phyloP scores from a whole-genome alignment of 37 sponge, comb jelly and placozoan genomes.

The Dysidea cf. avara region DNA sequence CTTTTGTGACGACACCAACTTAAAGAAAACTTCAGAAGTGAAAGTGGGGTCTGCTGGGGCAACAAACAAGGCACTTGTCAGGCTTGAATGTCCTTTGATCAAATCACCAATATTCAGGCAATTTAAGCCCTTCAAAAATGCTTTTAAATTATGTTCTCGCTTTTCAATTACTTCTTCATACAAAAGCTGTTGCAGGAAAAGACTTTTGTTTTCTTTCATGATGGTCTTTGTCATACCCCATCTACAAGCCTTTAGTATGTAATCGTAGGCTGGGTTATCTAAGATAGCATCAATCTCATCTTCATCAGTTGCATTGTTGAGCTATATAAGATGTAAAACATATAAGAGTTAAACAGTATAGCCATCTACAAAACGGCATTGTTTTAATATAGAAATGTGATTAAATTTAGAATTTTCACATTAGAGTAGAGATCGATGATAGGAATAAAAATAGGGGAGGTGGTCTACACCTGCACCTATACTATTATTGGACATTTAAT shows the following conservation, averaged over 20 bases:
- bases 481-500: no score
- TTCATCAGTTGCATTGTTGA: background rate
- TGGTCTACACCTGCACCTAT: no score
- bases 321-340: no score
- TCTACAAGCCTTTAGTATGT: constrained; percentile 4
- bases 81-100: background rate
- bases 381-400: no score
- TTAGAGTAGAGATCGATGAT: no score
- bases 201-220: background rate
- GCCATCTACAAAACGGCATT: no score
- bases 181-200: constrained; percentile 9
- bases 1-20: no score
- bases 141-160: constrained; percentile 9
- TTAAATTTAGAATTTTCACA: no score
- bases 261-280: background rate
- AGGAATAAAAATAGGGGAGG: no score
- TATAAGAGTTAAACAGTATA: no score
- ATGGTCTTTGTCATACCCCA: constrained; percentile 19
- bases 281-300: constrained; percentile 18
- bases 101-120: background rate
- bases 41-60: no score
- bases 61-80: background rate
- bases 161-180: constrained; percentile 14
- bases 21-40: no score
- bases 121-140: background rate